Percentiles rank a stretch among this genome's conserved stretches.
Conservation (phyloP, 2,113 vertebrate genomes). For the Passer montanus region DNA sequence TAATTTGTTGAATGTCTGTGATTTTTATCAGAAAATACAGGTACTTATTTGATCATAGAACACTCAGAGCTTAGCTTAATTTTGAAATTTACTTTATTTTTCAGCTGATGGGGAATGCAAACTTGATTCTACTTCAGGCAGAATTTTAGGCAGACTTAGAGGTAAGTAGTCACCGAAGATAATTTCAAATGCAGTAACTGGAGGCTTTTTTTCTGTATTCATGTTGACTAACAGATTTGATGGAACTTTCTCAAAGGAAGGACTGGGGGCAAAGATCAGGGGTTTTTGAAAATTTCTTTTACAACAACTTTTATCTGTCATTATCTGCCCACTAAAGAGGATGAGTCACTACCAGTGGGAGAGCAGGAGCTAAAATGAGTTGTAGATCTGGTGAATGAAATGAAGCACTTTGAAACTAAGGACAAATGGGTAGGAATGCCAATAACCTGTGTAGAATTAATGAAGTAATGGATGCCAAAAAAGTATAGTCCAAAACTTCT, state of each 20-base stretch:
- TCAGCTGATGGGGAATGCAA: slow-evolving; percentile 86
- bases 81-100: slow-evolving; percentile 65
- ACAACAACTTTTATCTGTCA: neutral
- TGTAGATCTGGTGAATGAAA: neutral
- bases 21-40: neutral
- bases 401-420: neutral
- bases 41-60: neutral
- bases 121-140: slow-evolving; percentile 83
- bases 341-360: neutral
- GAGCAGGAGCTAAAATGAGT: neutral
- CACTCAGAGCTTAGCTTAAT: neutral
- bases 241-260: neutral
- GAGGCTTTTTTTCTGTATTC: neutral
- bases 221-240: neutral
- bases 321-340: neutral
- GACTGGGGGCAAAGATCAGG: neutral
- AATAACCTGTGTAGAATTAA: neutral
- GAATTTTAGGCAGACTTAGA: slow-evolving; percentile 90
- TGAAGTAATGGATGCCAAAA: neutral
- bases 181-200: neutral
- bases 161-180: slow-evolving; percentile 72
- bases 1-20: neutral
- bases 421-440: neutral
- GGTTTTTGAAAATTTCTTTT: neutral
- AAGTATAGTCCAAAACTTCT: neutral